phyloP scores from a whole-genome alignment of 2,797 vertebrate species.

The Valencia hispanica region DNA sequence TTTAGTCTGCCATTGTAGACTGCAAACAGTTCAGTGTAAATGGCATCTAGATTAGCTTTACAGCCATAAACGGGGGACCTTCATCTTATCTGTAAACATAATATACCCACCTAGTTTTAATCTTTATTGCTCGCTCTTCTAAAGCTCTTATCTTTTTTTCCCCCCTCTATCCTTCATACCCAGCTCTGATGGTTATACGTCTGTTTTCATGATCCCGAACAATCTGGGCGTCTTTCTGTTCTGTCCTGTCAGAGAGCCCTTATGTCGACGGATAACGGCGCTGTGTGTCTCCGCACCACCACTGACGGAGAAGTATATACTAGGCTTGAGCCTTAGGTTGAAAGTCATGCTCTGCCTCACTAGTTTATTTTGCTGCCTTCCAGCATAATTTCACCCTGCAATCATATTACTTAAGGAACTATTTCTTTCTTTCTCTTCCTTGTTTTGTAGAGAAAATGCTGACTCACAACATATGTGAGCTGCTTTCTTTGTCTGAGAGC shows the following conservation, averaged over 20 bases:
- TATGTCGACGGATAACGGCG: too few species aligned
- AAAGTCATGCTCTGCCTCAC: neutral
- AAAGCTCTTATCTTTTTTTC: neutral
- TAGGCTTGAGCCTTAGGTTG: too few species aligned
- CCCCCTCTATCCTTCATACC: neutral
- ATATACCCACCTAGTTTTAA: conserved; percentile 25
- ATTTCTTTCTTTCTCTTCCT: neutral
- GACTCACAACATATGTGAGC: neutral
- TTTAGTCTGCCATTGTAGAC: conserved; percentile 24
- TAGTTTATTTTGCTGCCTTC: neutral
- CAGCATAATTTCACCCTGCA: neutral
- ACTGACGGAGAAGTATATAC: too few species aligned
- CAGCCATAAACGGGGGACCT: conserved; percentile 37
- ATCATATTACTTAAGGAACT: conserved; percentile 2
- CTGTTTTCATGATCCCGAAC: neutral
- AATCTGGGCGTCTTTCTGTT: neutral
- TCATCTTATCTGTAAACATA: conserved; percentile 28
- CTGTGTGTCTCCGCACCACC: too few species aligned
- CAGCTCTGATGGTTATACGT: neutral
- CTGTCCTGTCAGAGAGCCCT: too few species aligned
- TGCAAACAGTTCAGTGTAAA: conserved; percentile 21
- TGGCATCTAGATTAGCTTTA: conserved; percentile 46
- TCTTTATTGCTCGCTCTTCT: neutral
- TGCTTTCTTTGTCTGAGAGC: neutral
- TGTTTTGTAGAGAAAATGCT: neutral